Base-by-base conservation (phyloP, 2,888 invertebrate genomes). In the Trichopoda pennipes region DNA sequence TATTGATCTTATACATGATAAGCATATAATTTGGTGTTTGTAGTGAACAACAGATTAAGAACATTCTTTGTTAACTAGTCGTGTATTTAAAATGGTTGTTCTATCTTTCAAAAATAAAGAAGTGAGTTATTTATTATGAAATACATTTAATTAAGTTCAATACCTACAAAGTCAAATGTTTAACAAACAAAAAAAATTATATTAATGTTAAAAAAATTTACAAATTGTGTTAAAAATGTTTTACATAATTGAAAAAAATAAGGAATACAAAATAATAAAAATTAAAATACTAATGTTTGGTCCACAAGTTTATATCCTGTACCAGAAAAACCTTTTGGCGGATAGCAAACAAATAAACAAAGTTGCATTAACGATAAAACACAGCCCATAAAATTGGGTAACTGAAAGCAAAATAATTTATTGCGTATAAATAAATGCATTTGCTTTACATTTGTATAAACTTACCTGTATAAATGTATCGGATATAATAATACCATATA, bases 401-500 rank as follows among this genome's bases (percentile, higher is more conserved):
- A 92, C 96, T 96, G 85, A 85, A 60, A 70, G 16, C n/a, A 32
- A 14, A 55, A 42, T 19, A 10, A 28, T 56, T 17, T 21, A 42
- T 1, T 21, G 73, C 16, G 3, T 55, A 21, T 69, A 73, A 7
- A 1, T 4, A 19, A 8, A 32, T 49, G 0, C 7, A 51, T 16
- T 17, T 17, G 6, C 9, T 17, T n/a, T 12, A 19, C 9, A 49
- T 38, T 38, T 12, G 38, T 12, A 38, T 38, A 12, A 32, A 61
- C 47, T 73, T 91, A 96, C 96, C 93, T 95, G 94, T 86, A 98
- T 94, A 92, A 95, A 97, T 56, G 92, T 89, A 91, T 98, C 97
- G 66, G 94, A 92, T 84, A 96, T 93, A 60, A 97, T 91, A 66
- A 94, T 89, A 38, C 98, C 98, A 92, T 98, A 98, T 2, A 95